These are phyloP conservation scores for Anarrhichthys ocellatus DNA, from an alignment of 2,113 vertebrate species.

Conservation along the genomic window DNA sequence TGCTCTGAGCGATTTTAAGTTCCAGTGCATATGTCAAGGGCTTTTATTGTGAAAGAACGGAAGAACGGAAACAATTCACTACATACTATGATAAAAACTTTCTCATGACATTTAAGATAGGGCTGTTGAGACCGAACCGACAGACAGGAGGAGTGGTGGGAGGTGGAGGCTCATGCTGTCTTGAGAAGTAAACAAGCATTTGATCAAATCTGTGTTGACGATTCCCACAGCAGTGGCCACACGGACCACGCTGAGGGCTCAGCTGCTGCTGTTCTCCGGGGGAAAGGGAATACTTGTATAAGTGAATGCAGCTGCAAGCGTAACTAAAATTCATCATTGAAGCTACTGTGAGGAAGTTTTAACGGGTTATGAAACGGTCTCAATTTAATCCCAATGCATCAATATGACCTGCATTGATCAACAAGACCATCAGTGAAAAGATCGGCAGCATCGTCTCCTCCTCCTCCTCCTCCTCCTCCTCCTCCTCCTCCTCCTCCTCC, in stretches of 20 bases:
- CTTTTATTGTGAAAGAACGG: no score
- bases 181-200: not conserved
- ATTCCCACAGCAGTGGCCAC: no score
- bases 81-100: not conserved
- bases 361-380: not conserved
- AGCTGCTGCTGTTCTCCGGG: not conserved
- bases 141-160: not conserved
- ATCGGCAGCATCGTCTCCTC: no score
- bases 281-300: not conserved
- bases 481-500: no score
- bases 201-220: not conserved
- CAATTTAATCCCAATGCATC: not conserved
- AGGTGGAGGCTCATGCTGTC: not conserved
- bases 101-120: not conserved
- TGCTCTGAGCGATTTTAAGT: no score
- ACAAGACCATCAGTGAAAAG: no score
- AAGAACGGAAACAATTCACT: not conserved
- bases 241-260: not conserved
- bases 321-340: not conserved
- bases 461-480: no score
- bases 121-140: slow-evolving; percentile 7
- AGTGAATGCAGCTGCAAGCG: not conserved
- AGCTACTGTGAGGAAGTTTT: not conserved
- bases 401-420: no score
- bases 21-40: no score